Evolutionary conservation across 1,140 invertebrate genomes (phyloP).

Genomic region (Ridgeia piscesae): DNA sequence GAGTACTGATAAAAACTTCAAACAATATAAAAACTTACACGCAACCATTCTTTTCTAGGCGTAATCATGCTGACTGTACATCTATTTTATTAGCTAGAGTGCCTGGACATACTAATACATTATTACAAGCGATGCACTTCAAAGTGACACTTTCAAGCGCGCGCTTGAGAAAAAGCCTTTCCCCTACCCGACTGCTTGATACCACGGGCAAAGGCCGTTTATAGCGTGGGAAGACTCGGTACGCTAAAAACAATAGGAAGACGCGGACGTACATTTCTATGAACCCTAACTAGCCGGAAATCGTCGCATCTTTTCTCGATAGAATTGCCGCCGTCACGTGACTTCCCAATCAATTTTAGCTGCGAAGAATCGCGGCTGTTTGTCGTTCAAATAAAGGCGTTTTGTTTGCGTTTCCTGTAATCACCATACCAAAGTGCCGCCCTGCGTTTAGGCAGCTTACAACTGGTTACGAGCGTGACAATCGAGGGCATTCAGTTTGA

Average conservation of each 20-base stretch:
- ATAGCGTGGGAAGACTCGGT: not conserved
- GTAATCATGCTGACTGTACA: not conserved
- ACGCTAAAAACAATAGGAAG: not conserved
- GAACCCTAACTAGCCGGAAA: not conserved
- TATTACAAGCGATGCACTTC: not conserved
- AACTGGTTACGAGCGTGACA: not conserved
- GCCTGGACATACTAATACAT: not conserved
- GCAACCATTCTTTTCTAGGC: not conserved
- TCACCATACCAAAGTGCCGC: not conserved
- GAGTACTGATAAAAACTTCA: not conserved
- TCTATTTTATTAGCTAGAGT: not conserved
- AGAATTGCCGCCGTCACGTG: not conserved
- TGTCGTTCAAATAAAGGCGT: not conserved
- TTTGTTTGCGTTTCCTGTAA: constrained; percentile 5
- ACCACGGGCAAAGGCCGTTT: not conserved
- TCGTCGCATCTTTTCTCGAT: not conserved
- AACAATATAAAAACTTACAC: not conserved
- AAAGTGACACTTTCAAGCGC: not conserved
- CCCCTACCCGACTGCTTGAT: not conserved
- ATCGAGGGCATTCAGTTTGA: not conserved
- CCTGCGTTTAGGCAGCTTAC: not conserved
- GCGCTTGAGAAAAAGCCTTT: not conserved
- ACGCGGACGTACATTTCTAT: not conserved
- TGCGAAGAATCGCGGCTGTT: not conserved
- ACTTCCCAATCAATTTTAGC: not conserved